Conservation (phyloP, 2,888 invertebrate species). For the Acrocera orbiculus region DNA sequence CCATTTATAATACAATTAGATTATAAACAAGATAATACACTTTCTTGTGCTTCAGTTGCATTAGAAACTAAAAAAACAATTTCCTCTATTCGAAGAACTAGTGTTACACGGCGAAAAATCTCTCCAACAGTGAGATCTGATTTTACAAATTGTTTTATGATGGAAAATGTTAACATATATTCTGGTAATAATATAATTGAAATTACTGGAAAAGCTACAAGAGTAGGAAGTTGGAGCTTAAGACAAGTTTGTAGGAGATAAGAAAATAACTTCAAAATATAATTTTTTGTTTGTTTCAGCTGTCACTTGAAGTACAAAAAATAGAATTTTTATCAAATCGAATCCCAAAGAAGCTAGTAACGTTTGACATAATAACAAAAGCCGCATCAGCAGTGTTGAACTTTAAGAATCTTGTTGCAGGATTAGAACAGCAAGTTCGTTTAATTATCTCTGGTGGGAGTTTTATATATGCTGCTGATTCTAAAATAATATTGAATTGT, state of each 20-base stretch:
- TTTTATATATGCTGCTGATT: slow-evolving; percentile 48
- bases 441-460: slow-evolving; percentile 64
- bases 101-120: slow-evolving; percentile 52
- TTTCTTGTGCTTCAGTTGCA: slow-evolving; percentile 56
- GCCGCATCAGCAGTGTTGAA: slow-evolving; percentile 36
- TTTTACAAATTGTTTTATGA: slow-evolving; percentile 41
- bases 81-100: slow-evolving; percentile 42
- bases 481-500: slow-evolving; percentile 26
- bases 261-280: neutral
- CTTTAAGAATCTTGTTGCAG: slow-evolving; percentile 58
- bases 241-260: slow-evolving; percentile 43
- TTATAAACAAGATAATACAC: slow-evolving; percentile 64
- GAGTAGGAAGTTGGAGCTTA: slow-evolving; percentile 51
- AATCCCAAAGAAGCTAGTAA: slow-evolving; percentile 29
- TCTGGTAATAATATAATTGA: slow-evolving; percentile 49
- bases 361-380: slow-evolving; percentile 32
- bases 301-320: slow-evolving; percentile 34
- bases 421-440: slow-evolving; percentile 60
- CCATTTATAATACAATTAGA: slow-evolving; percentile 53
- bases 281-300: slow-evolving; percentile 10
- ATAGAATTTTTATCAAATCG: slow-evolving; percentile 54
- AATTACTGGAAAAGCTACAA: slow-evolving; percentile 41
- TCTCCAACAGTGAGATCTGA: slow-evolving; percentile 47
- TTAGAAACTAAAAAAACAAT: slow-evolving; percentile 46
- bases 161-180: slow-evolving; percentile 35